Percentiles rank a stretch among this genome's conserved stretches.
Conservation (phyloP, 2,113 vertebrate genomes). For the Charina bottae region DNA sequence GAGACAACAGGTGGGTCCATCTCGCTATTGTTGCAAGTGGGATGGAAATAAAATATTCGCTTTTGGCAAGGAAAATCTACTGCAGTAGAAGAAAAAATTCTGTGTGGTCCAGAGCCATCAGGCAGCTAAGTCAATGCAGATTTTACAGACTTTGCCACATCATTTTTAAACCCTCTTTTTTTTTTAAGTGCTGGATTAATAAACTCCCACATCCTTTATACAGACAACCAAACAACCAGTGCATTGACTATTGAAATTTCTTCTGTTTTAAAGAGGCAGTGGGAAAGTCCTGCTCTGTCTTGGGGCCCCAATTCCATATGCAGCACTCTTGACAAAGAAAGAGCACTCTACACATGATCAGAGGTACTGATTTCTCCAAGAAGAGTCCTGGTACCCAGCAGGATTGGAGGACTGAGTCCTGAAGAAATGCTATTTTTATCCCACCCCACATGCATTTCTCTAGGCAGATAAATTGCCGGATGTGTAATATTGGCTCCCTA, state of each 20-base stretch:
- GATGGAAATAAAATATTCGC: not conserved
- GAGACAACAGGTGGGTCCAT: not conserved
- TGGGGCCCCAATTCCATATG: not conserved
- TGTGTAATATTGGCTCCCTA: no score
- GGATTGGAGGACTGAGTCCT: not conserved
- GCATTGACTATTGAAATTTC: no score
- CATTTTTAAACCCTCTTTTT: not conserved
- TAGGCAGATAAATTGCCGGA: not conserved
- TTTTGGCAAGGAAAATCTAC: not conserved
- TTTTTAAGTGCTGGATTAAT: not conserved
- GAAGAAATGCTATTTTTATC: not conserved
- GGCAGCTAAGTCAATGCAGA: not conserved
- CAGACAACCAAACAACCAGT: not conserved
- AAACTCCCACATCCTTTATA: not conserved
- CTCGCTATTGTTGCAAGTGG: not conserved
- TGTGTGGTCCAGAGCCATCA: not conserved
- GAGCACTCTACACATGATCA: not conserved
- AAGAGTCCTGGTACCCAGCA: not conserved
- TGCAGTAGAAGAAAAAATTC: not conserved
- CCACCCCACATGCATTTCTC: not conserved
- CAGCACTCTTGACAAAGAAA: not conserved
- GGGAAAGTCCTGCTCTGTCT: not conserved
- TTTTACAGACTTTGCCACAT: not conserved
- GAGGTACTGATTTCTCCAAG: not conserved
- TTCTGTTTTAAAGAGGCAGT: not conserved